These are phyloP conservation scores for Cydia strobilella DNA, from an alignment of 1,140 invertebrate species.

Conservation along the genomic window DNA sequence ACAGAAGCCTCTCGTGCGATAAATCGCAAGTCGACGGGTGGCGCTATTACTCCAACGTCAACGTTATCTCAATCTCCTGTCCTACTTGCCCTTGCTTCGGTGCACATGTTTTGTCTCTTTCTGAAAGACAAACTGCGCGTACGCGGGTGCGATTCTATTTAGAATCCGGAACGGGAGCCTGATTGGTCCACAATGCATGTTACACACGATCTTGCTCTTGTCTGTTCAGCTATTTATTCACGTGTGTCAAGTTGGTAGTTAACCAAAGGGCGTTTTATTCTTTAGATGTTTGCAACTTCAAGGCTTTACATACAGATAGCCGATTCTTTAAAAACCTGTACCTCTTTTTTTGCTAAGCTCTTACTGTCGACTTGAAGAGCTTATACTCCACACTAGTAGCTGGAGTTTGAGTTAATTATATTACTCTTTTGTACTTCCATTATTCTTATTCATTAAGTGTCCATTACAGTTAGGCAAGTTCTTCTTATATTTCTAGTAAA, in stretches of 20 bases:
- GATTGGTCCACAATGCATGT: conserved; percentile 12
- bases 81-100: not conserved
- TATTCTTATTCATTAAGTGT: no score
- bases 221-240: not conserved
- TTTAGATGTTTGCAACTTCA: no score
- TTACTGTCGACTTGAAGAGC: no score
- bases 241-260: not conserved
- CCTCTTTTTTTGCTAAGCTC: no score
- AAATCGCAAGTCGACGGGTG: conserved; percentile 49
- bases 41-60: conserved; percentile 53
- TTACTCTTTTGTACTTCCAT: no score
- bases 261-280: no score
- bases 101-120: conserved; percentile 12
- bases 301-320: no score
- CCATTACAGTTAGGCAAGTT: no score
- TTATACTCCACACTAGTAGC: no score
- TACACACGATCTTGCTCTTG: not conserved
- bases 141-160: conserved; percentile 24
- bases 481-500: no score
- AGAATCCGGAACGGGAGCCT: conserved; percentile 7
- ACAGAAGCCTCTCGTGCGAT: conserved; percentile 13
- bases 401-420: no score
- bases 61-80: conserved; percentile 15
- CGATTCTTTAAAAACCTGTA: no score
- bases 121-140: conserved; percentile 23